Evolutionary conservation across 1,140 invertebrate species (phyloP), one percentile per base, ranked within the genome.

Genomic region (Tetramorium alpestre): DNA sequence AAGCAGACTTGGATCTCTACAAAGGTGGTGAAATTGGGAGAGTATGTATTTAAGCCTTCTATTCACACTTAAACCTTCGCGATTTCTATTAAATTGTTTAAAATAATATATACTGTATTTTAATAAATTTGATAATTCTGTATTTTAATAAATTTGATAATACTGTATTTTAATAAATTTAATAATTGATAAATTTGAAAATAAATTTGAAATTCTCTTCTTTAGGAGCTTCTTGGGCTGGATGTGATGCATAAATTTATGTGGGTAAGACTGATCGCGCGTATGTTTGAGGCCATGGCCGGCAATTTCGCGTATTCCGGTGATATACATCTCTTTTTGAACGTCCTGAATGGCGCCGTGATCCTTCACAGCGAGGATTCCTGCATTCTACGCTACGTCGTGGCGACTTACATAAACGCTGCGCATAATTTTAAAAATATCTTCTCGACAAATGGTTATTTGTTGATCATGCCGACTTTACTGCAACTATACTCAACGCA

Each of bases 211-310:
- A 54, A 60, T 54, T 56, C 11, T 11, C 54, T 84, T 80, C 78
- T 92, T 73, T 38, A 98, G 97, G 98, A 99, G 93, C 95, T 99
- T 51, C 96, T 99, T 67, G 98, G 98, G 2, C 95, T 99, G 85
- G 99, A 99, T 95, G 98, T 99, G 0, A 96, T 99, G 86, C 99
- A 99, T 94, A 99, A 99, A 95, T 99, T 99, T 93, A 99, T 99
- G 97, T 99, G 99, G 99, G 98, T 99, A 1, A 97, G 99, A 88
- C 95, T 99, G 28, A 99, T 99, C 89, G 97, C 98, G 0, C 97
- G 98, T 67, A 99, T 99, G 99, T 99, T 99, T 94, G 98, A 99
- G 95, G 98, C 98, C 0, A 99, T 99, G 99, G 98, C 98, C 4
- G 98, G 98, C 18, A 99, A 99, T 93, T 99, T 99, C 93, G 99